Percentiles rank a stretch among this genome's conserved stretches.
Evolutionary conservation across 2,113 vertebrate species (phyloP).

Genomic region (Piaya cayana): DNA sequence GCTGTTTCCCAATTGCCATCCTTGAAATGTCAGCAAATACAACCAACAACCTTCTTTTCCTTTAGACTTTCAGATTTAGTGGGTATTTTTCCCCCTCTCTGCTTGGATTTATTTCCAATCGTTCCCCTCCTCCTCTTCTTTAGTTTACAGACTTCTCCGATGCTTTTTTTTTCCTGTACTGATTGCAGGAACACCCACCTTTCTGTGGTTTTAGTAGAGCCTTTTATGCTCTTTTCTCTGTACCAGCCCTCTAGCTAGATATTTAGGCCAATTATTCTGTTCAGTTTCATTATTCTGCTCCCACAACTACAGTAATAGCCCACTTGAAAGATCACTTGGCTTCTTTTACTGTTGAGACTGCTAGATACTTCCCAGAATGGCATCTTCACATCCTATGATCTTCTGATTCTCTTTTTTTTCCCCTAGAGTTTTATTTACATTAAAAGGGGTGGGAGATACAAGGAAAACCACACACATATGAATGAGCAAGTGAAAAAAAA

Average conservation of each 20-base stretch:
- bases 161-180: conserved; percentile 33
- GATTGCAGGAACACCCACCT: conserved; percentile 67
- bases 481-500: neutral
- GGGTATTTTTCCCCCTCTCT: neutral
- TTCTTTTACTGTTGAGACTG: conserved; percentile 45
- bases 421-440: conserved; percentile 22
- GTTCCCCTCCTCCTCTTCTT: conserved; percentile 14
- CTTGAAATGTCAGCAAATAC: conserved; percentile 38
- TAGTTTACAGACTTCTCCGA: conserved; percentile 40
- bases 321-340: conserved; percentile 65
- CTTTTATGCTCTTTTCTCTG: conserved; percentile 54
- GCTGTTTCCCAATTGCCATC: neutral
- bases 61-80: conserved; percentile 20
- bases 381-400: conserved; percentile 43
- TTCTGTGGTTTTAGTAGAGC: conserved; percentile 42
- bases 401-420: neutral
- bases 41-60: conserved; percentile 26
- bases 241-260: conserved; percentile 44
- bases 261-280: conserved; percentile 65
- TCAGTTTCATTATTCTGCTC: conserved; percentile 69
- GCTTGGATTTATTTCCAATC: conserved; percentile 27
- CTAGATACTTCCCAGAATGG: conserved; percentile 51
- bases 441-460: conserved; percentile 3
- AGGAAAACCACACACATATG: conserved; percentile 6
- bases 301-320: conserved; percentile 51